Evolutionary conservation across 2,888 invertebrate species (phyloP).

Genomic region (Drosophila incognita): DNA sequence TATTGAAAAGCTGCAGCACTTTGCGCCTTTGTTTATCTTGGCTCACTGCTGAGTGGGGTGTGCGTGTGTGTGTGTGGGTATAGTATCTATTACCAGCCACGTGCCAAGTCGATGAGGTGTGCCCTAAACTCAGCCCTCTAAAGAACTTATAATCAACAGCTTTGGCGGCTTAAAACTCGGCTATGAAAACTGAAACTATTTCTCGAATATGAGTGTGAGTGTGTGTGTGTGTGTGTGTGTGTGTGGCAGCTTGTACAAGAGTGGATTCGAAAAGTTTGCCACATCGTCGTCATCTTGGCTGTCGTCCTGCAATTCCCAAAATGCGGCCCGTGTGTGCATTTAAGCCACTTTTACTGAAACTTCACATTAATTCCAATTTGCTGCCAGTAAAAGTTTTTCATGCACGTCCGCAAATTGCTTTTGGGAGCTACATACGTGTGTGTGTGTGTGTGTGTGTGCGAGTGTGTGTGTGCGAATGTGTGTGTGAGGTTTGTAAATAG

Average conservation of each 20-base stretch:
- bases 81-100: conserved; percentile 48
- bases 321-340: conserved; percentile 83
- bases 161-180: conserved; percentile 75
- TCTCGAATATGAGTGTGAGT: conserved; percentile 19
- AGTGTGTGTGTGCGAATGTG: neutral
- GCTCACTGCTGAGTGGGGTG: conserved; percentile 3
- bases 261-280: conserved; percentile 47
- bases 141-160: conserved; percentile 76
- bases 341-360: conserved; percentile 82
- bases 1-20: conserved; percentile 28
- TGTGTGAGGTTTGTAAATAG: conserved; percentile 9
- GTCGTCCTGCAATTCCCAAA: conserved; percentile 75
- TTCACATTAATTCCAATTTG: conserved; percentile 83
- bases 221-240: conserved; percentile 62
- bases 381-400: conserved; percentile 80
- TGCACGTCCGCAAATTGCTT: conserved; percentile 83
- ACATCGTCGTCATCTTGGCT: conserved; percentile 17
- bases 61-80: neutral
- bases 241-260: conserved; percentile 41
- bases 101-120: conserved; percentile 28
- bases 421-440: conserved; percentile 53
- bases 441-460: conserved; percentile 8
- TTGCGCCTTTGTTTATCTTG: conserved; percentile 46
- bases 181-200: conserved; percentile 72
- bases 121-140: conserved; percentile 15